phyloP scores from a whole-genome alignment of 2,888 invertebrate species.

The Drosophila subsilvestris region DNA sequence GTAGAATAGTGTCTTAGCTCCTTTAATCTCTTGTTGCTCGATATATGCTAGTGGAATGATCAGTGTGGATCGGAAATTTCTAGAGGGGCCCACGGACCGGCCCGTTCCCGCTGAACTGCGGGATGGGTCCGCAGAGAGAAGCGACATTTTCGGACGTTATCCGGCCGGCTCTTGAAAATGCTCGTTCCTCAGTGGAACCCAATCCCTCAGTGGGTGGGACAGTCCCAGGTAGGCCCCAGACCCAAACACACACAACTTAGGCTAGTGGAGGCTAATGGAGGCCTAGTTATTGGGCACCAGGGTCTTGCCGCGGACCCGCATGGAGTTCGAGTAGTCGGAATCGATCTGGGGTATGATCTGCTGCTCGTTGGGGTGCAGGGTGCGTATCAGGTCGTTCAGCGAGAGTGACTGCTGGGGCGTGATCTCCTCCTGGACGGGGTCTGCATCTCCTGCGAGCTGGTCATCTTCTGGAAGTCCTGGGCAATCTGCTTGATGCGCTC shows the following conservation, averaged over 20 bases:
- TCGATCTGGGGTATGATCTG: constrained; percentile 84
- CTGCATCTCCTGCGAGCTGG: constrained; percentile 70
- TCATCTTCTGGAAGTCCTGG: constrained; percentile 82
- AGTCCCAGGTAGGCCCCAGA: constrained; percentile 7
- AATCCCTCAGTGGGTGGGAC: constrained; percentile 8
- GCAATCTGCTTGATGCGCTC: constrained; percentile 83
- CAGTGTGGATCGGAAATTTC: constrained; percentile 37
- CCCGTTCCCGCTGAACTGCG: constrained; percentile 10
- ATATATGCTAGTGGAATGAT: constrained; percentile 39
- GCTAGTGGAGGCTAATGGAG: constrained; percentile 15
- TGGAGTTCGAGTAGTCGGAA: constrained; percentile 84
- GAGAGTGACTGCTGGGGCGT: constrained; percentile 83
- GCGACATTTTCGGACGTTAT: constrained; percentile 58
- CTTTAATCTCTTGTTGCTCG: constrained; percentile 39
- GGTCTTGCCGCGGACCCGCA: constrained; percentile 83
- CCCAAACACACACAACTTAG: constrained; percentile 39
- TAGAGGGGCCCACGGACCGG: constrained; percentile 16
- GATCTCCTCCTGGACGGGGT: constrained; percentile 75
- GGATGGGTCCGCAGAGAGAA: constrained; percentile 70
- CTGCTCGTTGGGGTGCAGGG: constrained; percentile 83
- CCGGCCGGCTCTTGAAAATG: constrained; percentile 53
- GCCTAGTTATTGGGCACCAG: constrained; percentile 64
- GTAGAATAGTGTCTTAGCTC: constrained; percentile 40
- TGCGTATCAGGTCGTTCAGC: constrained; percentile 83
- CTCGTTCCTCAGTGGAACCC: constrained; percentile 76